Conservation (phyloP, 2,797 vertebrate genomes). For the Mycteria americana region DNA sequence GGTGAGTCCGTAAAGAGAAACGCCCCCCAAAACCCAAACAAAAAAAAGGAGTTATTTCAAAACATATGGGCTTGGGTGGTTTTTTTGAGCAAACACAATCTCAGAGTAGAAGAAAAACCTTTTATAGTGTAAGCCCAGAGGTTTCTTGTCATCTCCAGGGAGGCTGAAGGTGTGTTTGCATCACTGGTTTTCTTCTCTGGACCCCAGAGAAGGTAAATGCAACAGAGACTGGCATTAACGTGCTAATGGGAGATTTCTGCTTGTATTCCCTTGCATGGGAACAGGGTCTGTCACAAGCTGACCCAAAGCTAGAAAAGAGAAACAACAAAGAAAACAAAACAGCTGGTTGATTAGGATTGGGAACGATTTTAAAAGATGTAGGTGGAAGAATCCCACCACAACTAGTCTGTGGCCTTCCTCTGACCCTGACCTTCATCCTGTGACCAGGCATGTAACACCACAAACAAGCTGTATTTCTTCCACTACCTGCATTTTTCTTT, state of each 20-base stretch:
- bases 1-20: background rate
- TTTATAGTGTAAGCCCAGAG: background rate
- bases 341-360: background rate
- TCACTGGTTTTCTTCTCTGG: background rate
- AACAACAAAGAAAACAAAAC: background rate
- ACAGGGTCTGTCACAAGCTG: background rate
- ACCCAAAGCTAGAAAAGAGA: background rate
- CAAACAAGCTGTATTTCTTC: background rate
- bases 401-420: background rate
- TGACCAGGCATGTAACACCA: background rate
- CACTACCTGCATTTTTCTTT: background rate
- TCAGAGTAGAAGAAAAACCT: background rate
- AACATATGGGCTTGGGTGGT: background rate
- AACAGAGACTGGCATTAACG: background rate
- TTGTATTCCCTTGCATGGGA: background rate
- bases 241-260: background rate
- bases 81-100: background rate
- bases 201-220: background rate
- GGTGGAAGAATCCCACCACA: background rate
- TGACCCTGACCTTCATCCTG: background rate
- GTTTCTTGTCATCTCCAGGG: background rate
- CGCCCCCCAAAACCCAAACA: accelerated
- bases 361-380: background rate
- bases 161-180: background rate
- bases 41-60: background rate